phyloP scores from a whole-genome alignment of 2,888 invertebrate genomes.

The Agriopis aurantiaria region DNA sequence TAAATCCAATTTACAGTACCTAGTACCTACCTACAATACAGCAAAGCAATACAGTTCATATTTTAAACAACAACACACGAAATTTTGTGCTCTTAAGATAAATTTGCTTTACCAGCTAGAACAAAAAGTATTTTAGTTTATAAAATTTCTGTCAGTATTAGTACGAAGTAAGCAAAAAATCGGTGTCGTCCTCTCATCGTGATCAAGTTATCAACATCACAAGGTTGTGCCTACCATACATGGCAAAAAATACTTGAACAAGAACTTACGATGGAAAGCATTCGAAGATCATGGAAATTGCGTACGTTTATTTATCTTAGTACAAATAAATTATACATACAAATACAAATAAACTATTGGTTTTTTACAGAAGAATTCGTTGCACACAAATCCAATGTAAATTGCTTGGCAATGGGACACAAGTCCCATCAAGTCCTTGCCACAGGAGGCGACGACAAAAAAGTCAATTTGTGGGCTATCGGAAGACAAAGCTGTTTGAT shows the following conservation, averaged over 20 bases:
- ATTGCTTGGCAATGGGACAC: slow-evolving; percentile 95
- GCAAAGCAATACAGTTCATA: too few species aligned
- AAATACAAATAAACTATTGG: neutral
- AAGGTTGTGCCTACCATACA: slow-evolving; percentile 57
- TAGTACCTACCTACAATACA: neutral
- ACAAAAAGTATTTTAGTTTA: neutral
- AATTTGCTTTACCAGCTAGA: neutral
- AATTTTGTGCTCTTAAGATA: neutral
- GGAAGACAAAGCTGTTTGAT: slow-evolving; percentile 98
- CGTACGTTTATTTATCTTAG: slow-evolving; percentile 86
- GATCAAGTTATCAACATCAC: slow-evolving; percentile 28
- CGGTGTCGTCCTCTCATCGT: neutral
- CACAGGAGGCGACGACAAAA: slow-evolving; percentile 98
- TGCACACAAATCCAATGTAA: slow-evolving; percentile 95
- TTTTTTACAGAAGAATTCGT: slow-evolving; percentile 91
- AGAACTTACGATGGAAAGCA: slow-evolving; percentile 75
- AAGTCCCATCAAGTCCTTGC: slow-evolving; percentile 96
- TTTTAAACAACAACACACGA: neutral
- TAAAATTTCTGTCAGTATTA: neutral
- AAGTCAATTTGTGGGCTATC: slow-evolving; percentile 98
- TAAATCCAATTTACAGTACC: too few species aligned
- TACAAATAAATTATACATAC: neutral
- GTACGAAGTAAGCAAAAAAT: neutral
- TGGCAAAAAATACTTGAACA: slow-evolving; percentile 55
- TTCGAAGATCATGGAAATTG: slow-evolving; percentile 93